phyloP scores from a whole-genome alignment of 1,140 invertebrate species.

The Drosophila nasuta region DNA sequence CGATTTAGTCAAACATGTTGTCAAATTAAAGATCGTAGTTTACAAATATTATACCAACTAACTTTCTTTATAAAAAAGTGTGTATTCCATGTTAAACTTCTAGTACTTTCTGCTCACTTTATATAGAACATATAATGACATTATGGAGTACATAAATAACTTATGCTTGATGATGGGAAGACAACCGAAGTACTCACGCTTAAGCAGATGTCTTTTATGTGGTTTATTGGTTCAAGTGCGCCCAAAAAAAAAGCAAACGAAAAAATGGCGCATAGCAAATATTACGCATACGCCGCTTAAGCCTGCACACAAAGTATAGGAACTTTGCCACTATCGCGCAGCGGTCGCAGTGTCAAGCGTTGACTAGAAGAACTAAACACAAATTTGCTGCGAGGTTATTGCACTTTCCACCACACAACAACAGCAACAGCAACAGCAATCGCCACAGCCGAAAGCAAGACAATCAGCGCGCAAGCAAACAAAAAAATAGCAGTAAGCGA shows the following conservation, averaged over 20 bases:
- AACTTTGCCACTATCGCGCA: conserved; percentile 3
- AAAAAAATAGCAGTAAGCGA: conserved; percentile 51
- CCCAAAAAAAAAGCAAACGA: background rate
- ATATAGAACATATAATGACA: background rate
- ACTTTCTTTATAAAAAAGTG: too few species aligned
- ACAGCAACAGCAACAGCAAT: conserved; percentile 35
- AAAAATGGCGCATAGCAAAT: conserved; percentile 11
- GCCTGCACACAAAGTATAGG: conserved; percentile 43
- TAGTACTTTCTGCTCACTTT: background rate
- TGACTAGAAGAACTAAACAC: conserved; percentile 42
- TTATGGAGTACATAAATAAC: background rate
- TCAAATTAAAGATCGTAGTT: too few species aligned
- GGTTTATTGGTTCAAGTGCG: conserved; percentile 30
- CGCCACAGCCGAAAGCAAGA: conserved; percentile 35
- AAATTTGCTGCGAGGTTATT: conserved; percentile 69
- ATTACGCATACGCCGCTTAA: conserved; percentile 60
- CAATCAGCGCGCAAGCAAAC: conserved; percentile 12
- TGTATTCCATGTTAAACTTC: too few species aligned
- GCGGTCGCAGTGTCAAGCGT: conserved; percentile 49
- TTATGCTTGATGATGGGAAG: background rate
- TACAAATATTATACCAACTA: too few species aligned
- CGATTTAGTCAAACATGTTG: too few species aligned
- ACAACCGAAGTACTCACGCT: background rate
- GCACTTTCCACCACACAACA: conserved; percentile 66
- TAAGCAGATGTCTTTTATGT: background rate